These are phyloP conservation scores for Drosophila nr. medialis DNA, from an alignment of 2,888 invertebrate species.

Conservation along the genomic window DNA sequence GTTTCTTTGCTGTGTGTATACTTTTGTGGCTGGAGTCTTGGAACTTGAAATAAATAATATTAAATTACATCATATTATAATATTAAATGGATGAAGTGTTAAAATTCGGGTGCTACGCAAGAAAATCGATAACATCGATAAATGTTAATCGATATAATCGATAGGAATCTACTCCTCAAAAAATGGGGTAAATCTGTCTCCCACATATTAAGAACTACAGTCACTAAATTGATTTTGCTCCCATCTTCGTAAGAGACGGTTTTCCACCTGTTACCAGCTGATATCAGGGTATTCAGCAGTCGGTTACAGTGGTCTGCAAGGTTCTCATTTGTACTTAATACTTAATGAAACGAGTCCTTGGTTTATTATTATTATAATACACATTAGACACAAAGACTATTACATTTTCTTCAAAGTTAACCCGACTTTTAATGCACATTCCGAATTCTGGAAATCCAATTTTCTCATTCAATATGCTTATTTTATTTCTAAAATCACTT, in stretches of 20 bases:
- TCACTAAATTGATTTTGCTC: too few species aligned
- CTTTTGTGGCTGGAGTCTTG: background rate
- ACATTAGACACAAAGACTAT: background rate
- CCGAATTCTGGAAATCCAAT: background rate
- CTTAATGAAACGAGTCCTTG: background rate
- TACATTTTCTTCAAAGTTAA: background rate
- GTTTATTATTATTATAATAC: background rate
- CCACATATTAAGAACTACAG: too few species aligned
- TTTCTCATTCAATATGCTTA: background rate
- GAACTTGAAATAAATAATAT: background rate
- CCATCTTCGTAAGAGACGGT: too few species aligned
- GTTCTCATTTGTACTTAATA: background rate
- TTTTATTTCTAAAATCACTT: background rate
- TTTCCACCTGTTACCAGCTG: background rate
- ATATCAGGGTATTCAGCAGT: background rate
- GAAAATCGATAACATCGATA: background rate
- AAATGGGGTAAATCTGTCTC: too few species aligned
- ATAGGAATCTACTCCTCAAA: too few species aligned
- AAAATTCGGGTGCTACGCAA: too few species aligned
- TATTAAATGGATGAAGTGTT: too few species aligned
- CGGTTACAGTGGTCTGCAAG: background rate
- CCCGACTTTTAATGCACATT: background rate
- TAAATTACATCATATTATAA: background rate
- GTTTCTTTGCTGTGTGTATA: background rate
- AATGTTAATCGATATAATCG: too few species aligned